Percentiles rank a stretch among this genome's conserved stretches.
Conservation (phyloP, 2,888 invertebrate species). For the Agrypnus murinus region DNA sequence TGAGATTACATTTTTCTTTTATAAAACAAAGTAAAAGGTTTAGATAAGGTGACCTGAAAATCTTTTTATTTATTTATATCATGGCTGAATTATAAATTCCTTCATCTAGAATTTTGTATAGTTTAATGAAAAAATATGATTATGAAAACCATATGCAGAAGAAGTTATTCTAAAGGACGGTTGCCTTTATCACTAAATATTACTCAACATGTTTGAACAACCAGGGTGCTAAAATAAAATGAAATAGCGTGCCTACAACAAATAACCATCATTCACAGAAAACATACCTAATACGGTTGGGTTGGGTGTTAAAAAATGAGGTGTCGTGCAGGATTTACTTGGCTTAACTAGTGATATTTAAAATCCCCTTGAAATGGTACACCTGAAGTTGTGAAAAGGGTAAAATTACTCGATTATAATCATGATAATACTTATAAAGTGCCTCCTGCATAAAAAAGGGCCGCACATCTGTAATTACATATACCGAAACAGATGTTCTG, state of each 20-base stretch:
- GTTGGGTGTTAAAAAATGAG: slow-evolving; percentile 39
- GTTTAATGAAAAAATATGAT: slow-evolving; percentile 6
- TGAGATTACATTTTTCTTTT: too few species aligned
- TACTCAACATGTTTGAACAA: slow-evolving; percentile 17
- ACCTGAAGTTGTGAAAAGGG: slow-evolving; percentile 39
- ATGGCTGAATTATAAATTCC: too few species aligned
- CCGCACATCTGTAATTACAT: slow-evolving; percentile 50
- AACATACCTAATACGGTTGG: slow-evolving; percentile 28
- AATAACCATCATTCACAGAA: slow-evolving; percentile 36
- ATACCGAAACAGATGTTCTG: slow-evolving; percentile 54
- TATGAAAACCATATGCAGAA: slow-evolving; percentile 7
- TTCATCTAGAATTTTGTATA: too few species aligned
- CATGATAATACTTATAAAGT: slow-evolving; percentile 39
- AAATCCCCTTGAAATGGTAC: slow-evolving; percentile 26
- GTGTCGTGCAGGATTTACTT: slow-evolving; percentile 31
- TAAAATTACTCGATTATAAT: slow-evolving; percentile 43
- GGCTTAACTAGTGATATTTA: slow-evolving; percentile 34
- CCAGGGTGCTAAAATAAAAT: slow-evolving; percentile 30
- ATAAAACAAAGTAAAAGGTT: too few species aligned
- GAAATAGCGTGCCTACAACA: slow-evolving; percentile 34
- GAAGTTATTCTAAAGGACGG: neutral
- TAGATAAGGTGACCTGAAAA: too few species aligned
- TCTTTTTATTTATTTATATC: too few species aligned
- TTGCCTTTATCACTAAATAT: slow-evolving; percentile 14
- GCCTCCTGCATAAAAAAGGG: slow-evolving; percentile 33